Conservation (phyloP, 2,888 invertebrate species). For the Chalcosyrphus nemorum region DNA sequence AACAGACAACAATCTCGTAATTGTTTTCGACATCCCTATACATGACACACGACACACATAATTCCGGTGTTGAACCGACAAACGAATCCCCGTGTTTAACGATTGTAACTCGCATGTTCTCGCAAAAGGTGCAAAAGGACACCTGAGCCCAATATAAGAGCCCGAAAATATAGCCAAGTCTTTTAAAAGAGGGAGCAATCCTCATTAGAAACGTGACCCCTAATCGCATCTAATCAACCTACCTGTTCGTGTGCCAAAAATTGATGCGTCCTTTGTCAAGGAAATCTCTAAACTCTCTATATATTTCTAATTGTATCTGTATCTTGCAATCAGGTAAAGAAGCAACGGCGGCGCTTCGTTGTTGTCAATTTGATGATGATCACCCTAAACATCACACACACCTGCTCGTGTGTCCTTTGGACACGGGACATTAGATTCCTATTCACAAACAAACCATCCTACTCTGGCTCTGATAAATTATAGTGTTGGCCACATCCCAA, state of each 20-base stretch:
- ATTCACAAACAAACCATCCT: slow-evolving; percentile 70
- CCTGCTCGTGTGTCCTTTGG: slow-evolving; percentile 49
- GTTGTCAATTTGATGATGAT: slow-evolving; percentile 71
- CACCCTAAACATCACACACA: slow-evolving; percentile 53
- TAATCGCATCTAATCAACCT: slow-evolving; percentile 62
- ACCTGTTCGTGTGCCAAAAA: slow-evolving; percentile 72
- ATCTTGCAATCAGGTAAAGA: slow-evolving; percentile 60
- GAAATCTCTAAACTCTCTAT: slow-evolving; percentile 59
- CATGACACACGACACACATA: slow-evolving; percentile 57
- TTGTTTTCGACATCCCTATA: slow-evolving; percentile 44
- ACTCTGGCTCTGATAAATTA: slow-evolving; percentile 59
- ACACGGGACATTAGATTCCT: slow-evolving; percentile 69
- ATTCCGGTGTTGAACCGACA: slow-evolving; percentile 52
- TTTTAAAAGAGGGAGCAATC: slow-evolving; percentile 26
- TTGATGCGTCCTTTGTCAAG: slow-evolving; percentile 32
- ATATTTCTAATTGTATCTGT: slow-evolving; percentile 60
- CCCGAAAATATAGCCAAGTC: neutral
- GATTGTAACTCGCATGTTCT: slow-evolving; percentile 58
- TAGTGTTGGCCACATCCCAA: slow-evolving; percentile 39
- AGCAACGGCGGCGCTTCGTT: slow-evolving; percentile 60
- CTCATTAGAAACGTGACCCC: slow-evolving; percentile 56
- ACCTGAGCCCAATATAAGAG: slow-evolving; percentile 37
- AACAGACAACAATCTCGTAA: slow-evolving; percentile 47
- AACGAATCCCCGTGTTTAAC: slow-evolving; percentile 26
- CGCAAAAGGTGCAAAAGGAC: slow-evolving; percentile 69